Evolutionary conservation across 2,797 vertebrate species (phyloP).

Genomic region (Hipposideros larvatus): DNA sequence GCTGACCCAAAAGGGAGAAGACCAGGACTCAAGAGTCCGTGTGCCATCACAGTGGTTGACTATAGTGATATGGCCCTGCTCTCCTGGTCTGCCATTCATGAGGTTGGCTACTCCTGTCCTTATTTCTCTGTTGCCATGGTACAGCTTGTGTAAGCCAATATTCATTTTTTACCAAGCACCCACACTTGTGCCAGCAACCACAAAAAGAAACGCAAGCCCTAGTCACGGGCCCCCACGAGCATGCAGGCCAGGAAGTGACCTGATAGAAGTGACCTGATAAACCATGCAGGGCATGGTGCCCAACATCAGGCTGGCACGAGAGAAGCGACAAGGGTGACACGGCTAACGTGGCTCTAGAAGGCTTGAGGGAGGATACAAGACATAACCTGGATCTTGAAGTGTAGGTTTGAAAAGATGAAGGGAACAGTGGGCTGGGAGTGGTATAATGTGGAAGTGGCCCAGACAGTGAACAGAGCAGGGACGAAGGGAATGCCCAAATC

Average conservation of each 20-base stretch:
- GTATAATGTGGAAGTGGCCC: accelerated
- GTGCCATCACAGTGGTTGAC: background rate
- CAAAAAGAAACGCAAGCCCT: background rate
- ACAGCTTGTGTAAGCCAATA: too few species aligned
- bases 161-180: background rate
- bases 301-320: background rate
- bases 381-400: background rate
- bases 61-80: background rate
- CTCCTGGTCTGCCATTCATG: background rate
- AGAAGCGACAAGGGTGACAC: background rate
- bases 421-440: too few species aligned
- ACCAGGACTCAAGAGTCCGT: accelerated
- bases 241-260: too few species aligned
- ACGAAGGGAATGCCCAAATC: accelerated
- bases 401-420: too few species aligned
- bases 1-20: background rate
- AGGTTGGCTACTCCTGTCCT: background rate
- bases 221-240: accelerated
- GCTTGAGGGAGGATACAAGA: background rate
- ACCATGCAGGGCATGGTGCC: accelerated
- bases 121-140: background rate
- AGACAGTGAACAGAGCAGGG: accelerated
- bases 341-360: background rate
- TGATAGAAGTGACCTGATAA: accelerated
- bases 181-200: background rate